phyloP scores from a whole-genome alignment of 2,797 vertebrate genomes.

The Zenarchopterus dispar region DNA sequence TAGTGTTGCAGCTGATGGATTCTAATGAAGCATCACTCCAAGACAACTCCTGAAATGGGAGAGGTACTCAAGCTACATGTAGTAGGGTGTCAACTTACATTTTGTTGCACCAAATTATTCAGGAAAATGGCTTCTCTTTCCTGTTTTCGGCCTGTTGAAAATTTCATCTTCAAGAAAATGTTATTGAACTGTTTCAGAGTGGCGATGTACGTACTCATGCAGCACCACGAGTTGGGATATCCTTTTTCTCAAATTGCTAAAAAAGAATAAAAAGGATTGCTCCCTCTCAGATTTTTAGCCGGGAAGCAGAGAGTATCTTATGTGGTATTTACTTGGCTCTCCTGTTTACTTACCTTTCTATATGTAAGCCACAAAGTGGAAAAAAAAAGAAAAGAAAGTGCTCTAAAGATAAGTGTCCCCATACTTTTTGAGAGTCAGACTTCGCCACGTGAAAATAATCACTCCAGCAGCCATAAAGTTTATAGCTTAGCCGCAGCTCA shows the following conservation, averaged over 20 bases:
- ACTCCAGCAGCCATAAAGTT: slow-evolving; percentile 41
- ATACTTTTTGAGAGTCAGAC: slow-evolving; percentile 38
- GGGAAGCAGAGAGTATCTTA: no score
- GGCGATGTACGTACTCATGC: no score
- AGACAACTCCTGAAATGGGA: slow-evolving; percentile 27
- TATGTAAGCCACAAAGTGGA: neutral
- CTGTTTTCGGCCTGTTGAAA: slow-evolving; percentile 7
- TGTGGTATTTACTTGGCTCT: slow-evolving; percentile 3
- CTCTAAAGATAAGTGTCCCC: slow-evolving; percentile 8
- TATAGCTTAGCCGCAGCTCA: slow-evolving; percentile 35
- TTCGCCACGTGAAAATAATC: slow-evolving; percentile 55
- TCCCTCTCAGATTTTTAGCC: no score
- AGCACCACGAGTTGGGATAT: no score
- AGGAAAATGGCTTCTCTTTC: slow-evolving; percentile 37
- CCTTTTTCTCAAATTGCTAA: no score
- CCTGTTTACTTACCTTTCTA: slow-evolving; percentile 16
- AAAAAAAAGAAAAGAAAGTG: neutral
- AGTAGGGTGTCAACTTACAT: slow-evolving; percentile 48
- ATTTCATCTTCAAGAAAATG: slow-evolving; percentile 1
- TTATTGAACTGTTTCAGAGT: no score
- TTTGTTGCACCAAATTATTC: slow-evolving; percentile 41
- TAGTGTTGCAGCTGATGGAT: slow-evolving; percentile 44
- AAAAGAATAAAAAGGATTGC: no score
- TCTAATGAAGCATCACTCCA: slow-evolving; percentile 43
- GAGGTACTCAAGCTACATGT: slow-evolving; percentile 17